Evolutionary conservation across 2,888 invertebrate species (phyloP), one percentile per base, ranked within the genome.

Genomic region (Synergus umbraculus): DNA sequence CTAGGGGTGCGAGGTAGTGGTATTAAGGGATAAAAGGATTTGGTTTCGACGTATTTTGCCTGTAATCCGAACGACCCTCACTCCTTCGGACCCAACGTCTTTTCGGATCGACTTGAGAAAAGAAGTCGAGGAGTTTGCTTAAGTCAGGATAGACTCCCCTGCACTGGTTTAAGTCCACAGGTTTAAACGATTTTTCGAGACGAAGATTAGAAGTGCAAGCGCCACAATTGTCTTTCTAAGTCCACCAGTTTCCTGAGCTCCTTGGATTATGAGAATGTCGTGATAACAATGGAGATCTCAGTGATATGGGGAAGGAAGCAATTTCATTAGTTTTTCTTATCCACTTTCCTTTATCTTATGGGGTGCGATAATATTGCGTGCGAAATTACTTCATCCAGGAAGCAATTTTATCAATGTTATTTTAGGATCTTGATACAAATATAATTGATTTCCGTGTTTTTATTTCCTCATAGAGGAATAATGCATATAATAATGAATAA

Each of bases 1-100:
- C 76, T 80, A 79, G 79, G 79, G 66, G 81, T 80, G 79, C 82
- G 79, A 76, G 43, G 76, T 82, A 76, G 79, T 46, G 81, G 88
- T 84, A 87, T 88, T 88, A 88, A 88, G 83, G 89, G 88, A 90
- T 89, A 85, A 89, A 88, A 86, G 86, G 88, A 89, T 90, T 88
- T 85, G 82, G 87, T 85, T 85, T 85, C 85, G 86, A 86, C 87
- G 89, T 89, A 90, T 90, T 91, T 91, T 88, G 89, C 87, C 88
- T 88, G 88, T 89, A 89, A 91, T 89, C 89, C 87, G 81, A 83
- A 83, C 85, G 83, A 76, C 82, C 84, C 83, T 82, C 82, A 78
- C 80, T 78, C 63, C 78, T 78, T 63, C 79, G 65, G 83, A 80
- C 84, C 82, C 82, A 82, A 83, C 79, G 82, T 82, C 83, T 83